These are phyloP conservation scores for Chunga burmeisteri DNA, from an alignment of 2,113 vertebrate genomes.

Conservation along the genomic window DNA sequence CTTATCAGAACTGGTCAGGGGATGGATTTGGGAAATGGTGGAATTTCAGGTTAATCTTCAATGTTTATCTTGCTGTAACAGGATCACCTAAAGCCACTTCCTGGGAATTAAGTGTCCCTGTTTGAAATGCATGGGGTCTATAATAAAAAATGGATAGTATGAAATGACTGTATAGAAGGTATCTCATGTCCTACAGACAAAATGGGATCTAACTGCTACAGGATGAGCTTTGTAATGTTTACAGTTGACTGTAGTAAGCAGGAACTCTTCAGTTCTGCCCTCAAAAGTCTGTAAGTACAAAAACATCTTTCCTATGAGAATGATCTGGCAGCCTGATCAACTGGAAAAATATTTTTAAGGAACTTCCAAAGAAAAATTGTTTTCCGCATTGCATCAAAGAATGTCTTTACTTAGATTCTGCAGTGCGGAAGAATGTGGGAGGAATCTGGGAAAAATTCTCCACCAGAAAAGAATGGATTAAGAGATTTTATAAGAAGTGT, in stretches of 20 bases:
- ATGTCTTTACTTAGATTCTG: neutral
- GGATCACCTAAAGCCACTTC: neutral
- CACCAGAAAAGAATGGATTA: conserved; percentile 31
- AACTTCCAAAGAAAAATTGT: neutral
- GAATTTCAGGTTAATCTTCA: neutral
- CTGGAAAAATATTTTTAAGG: neutral
- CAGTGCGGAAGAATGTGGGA: neutral
- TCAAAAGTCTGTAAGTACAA: neutral
- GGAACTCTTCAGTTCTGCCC: neutral
- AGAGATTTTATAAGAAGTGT: neutral
- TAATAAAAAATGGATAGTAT: neutral
- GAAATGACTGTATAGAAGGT: neutral
- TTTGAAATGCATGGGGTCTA: neutral
- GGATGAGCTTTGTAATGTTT: neutral
- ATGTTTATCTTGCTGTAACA: neutral
- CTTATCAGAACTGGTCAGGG: neutral
- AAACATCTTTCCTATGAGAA: neutral
- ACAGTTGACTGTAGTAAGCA: neutral
- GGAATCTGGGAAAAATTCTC: conserved; percentile 17
- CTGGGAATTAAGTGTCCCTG: neutral
- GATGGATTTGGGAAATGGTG: neutral
- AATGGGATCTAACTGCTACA: neutral
- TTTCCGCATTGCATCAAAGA: conserved; percentile 4
- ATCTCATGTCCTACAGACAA: neutral
- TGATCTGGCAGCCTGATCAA: neutral